Base-by-base conservation (phyloP, 2,888 invertebrate genomes). In the Drosophila setosimentum region DNA sequence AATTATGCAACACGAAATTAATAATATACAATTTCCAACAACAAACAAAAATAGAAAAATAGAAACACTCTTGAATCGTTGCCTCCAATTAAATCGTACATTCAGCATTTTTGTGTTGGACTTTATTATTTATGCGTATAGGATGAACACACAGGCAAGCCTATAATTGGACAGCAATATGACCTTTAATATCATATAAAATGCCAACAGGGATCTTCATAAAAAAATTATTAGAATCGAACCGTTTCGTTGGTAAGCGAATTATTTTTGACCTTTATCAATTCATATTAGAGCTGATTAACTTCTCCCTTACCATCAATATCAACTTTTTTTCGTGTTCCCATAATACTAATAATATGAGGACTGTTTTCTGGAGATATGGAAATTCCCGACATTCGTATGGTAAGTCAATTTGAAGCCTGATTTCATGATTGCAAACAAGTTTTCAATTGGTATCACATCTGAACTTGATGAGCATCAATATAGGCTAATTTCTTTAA, bases 271-370 rank as follows among this genome's bases (percentile, higher is more conserved):
- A 45, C 45, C 21, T 45, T 21, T 45, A 42, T 40, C 10, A 40
- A 40, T n/a, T n/a, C n/a, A 4, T 10, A 10, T n/a, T n/a, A 4
- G n/a, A 40, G 1, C 10, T 40, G 10, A n/a, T 40, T n/a, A n/a
- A 10, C 10, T 2, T 0, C 40, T 40, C 1, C 10, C 4, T 40
- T 11, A 4, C 40, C n/a, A n/a, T 4, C n/a, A n/a, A n/a, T 11
- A n/a, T 0, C 10, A 4, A 10, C n/a, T 0, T 1, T 10, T n/a
- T 10, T n/a, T n/a, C n/a, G 4, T 40, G n/a, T 40, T n/a, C 4
- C 10, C n/a, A n/a, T n/a, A 40, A 2, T 11, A 21, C 11, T 21
- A 42, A 21, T 6, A 11, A 42, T 5, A 21, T 1, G 3, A 21
- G 1, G 2, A 8, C 21, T 45, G 16, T 24, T 45, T 16, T 24